These are phyloP conservation scores for Plectrocnemia conspersa DNA, from an alignment of 1,140 invertebrate species.

Conservation along the genomic window DNA sequence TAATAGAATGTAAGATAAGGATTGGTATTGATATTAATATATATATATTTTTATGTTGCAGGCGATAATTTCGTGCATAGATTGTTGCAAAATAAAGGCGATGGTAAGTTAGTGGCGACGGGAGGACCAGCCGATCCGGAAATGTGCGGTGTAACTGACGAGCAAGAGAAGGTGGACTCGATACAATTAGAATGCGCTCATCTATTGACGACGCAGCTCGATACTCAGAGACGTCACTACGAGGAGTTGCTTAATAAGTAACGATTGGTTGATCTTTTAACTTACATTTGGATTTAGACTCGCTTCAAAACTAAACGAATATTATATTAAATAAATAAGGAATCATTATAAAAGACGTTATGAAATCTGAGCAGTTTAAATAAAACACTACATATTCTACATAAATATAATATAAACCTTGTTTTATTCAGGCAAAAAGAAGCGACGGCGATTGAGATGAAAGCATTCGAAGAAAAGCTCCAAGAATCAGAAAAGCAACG, in stretches of 20 bases:
- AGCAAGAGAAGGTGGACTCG: slow-evolving; percentile 87
- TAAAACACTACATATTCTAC: too few species aligned
- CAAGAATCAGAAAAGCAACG: slow-evolving; percentile 58
- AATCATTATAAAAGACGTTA: too few species aligned
- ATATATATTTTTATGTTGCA: slow-evolving; percentile 32
- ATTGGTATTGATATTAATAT: slow-evolving; percentile 6
- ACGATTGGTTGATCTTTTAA: neutral
- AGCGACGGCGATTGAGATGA: slow-evolving; percentile 49
- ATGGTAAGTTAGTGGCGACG: slow-evolving; percentile 92
- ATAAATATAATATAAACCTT: too few species aligned
- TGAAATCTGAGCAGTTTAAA: too few species aligned
- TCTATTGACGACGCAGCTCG: slow-evolving; percentile 93
- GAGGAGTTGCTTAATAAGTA: slow-evolving; percentile 71
- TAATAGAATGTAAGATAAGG: neutral
- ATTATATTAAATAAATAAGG: too few species aligned
- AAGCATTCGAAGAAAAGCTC: slow-evolving; percentile 53
- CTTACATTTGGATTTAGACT: too few species aligned
- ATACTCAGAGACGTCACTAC: slow-evolving; percentile 89
- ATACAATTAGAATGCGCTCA: slow-evolving; percentile 96
- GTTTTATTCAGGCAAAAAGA: slow-evolving; percentile 37
- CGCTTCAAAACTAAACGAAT: too few species aligned
- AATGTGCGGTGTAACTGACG: slow-evolving; percentile 51
- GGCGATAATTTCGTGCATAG: slow-evolving; percentile 97
- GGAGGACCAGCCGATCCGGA: slow-evolving; percentile 63
- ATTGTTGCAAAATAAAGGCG: slow-evolving; percentile 91